These are phyloP conservation scores for Dipodomys spectabilis DNA, from an alignment of 2,113 vertebrate genomes.

Conservation along the genomic window DNA sequence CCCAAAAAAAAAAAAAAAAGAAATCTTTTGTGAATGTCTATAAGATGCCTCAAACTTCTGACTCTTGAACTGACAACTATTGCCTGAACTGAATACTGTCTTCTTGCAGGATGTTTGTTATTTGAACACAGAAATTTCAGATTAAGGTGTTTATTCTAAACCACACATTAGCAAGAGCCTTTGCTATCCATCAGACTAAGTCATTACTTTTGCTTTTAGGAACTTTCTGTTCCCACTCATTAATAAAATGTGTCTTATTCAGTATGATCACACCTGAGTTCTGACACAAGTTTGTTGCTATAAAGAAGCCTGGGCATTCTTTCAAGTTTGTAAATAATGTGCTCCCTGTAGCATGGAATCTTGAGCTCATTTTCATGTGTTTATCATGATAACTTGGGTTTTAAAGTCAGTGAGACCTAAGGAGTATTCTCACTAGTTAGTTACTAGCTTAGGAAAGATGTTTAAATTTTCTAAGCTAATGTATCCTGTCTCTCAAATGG, in stretches of 20 bases:
- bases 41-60: not conserved
- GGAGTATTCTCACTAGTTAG: not conserved
- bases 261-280: not conserved
- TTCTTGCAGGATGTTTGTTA: not conserved
- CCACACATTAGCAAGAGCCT: not conserved
- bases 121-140: not conserved
- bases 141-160: not conserved
- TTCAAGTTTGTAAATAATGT: not conserved
- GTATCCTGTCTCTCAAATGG: conserved; percentile 2
- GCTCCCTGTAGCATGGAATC: not conserved
- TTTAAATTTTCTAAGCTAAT: not conserved
- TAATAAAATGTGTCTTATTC: conserved; percentile 18
- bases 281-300: not conserved
- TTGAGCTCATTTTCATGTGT: not conserved
- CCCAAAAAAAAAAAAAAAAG: no score
- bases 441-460: conserved; percentile 1
- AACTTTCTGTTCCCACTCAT: conserved; percentile 14
- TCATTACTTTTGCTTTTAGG: not conserved
- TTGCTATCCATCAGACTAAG: not conserved
- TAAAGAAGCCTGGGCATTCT: not conserved
- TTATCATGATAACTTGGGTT: conserved; percentile 19
- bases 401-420: conserved; percentile 20
- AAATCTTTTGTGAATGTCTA: conserved; percentile 5
- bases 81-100: not conserved
- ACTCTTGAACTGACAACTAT: not conserved